Evolutionary conservation across 1,140 invertebrate species (phyloP), one percentile per base, ranked within the genome.

Genomic region (Drosophila ananassae): DNA sequence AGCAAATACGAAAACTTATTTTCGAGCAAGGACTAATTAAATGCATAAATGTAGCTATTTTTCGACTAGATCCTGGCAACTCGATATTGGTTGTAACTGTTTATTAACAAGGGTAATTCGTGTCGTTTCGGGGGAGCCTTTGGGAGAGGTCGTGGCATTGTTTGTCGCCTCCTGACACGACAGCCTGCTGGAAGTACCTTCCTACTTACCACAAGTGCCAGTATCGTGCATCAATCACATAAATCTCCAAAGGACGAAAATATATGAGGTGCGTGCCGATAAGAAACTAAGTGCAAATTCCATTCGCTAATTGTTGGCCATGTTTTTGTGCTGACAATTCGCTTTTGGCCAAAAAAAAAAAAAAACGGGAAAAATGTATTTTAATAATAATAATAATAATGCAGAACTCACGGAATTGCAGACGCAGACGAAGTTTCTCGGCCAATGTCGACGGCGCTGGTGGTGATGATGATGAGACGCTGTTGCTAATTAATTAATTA

Each of bases 401-500:
- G 81, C 54, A 55, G 30, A 57, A 72, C 53, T 73, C 52, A 32
- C 37, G 56, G 73, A 84, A 84, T 48, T 85, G 77, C 82, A 87
- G n/a, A n/a, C 81, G 77, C 73, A 37, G 61, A 83, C 64, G 17
- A 39, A 30, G 44, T 21, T 44, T 21, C 41, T 22, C 21, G 46
- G 56, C 55, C 50, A 24, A 61, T 46, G 34, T 17, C 30, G 63
- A 48, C 17, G 24, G 46, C 9, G 39, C 59, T 51, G 22, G 13
- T 32, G 62, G 62, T 50, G 59, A 57, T 60, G 58, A 47, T 28
- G 74, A 63, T 77, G 50, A 51, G 59, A 73, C 81, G 81, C 64
- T 77, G 41, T 44, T 44, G 78, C 71, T 76, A 87, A 85, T 85
- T 85, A 85, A 85, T 85, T 85, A 85, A 85, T 82, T 85, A 82